Base-by-base conservation (phyloP, 2,797 vertebrate genomes). In the Acipenser oxyrinchus region DNA sequence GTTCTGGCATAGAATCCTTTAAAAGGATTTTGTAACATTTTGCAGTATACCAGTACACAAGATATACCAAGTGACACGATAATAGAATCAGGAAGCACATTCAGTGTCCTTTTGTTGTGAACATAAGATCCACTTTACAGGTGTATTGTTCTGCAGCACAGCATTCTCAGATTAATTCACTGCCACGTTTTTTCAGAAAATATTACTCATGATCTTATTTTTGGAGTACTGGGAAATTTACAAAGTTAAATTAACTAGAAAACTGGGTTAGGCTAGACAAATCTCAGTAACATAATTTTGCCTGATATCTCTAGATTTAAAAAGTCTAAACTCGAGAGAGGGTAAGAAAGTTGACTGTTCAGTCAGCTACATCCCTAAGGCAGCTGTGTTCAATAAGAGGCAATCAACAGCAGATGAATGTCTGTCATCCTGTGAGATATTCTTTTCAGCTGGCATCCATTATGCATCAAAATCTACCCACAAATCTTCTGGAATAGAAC, bases 401-500 rank as follows among this genome's bases (percentile, higher is more conserved):
- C 80, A 81, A 83, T 86, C 83, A 81, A 74, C 78, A 70, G 65
- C 66, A 50, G 69, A 12, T 60, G 67, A 76, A 64, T 49, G 13
- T 15, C 64, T 15, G 57, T 79, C 77, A 81, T 81, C 79, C 77
- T 76, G 78, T 71, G 79, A 82, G 81, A 71, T 65, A 63, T 79
- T 70, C 51, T 49, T 77, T 71, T 72, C 84, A 75, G 75, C 76
- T 67, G 61, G 72, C 80, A 86, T 85, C 82, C 83, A 84, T 87
- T 86, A 87, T 83, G 78, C 78, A 83, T 85, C 76, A 81, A 81
- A 81, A 76, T 69, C 79, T 59, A 23, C 11, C 77, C 76, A 76
- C 82, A 83, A 79, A 84, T 81, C 73, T 80, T 79, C 72, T 75
- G 72, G 78, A 83, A 84, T 76, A 83, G 83, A 83, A 75, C 72